Evolutionary conservation across 2,888 invertebrate genomes (phyloP).

Genomic region (Drosophila austrosaltans): DNA sequence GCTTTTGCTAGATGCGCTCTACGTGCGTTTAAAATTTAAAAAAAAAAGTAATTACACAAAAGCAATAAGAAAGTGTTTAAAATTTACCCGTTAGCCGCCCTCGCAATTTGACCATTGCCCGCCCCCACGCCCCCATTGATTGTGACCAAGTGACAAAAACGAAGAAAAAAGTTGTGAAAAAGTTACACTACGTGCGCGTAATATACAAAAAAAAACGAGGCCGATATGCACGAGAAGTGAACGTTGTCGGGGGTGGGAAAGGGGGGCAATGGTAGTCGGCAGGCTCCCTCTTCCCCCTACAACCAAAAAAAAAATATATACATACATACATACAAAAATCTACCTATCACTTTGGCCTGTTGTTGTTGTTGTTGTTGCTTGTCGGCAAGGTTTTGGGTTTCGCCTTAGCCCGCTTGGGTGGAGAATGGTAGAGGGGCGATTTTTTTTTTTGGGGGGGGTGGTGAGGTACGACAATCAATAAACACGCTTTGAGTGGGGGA

Average conservation of each 20-base stretch:
- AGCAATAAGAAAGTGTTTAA: slow-evolving; percentile 32
- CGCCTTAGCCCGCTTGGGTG: slow-evolving; percentile 2
- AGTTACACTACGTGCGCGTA: slow-evolving; percentile 70
- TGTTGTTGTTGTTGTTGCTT: slow-evolving; percentile 41
- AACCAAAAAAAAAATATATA: slow-evolving; percentile 31
- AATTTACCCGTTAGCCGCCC: slow-evolving; percentile 47
- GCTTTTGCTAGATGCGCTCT: slow-evolving; percentile 50
- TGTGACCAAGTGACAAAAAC: slow-evolving; percentile 72
- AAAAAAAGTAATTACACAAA: slow-evolving; percentile 65
- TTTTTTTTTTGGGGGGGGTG: slow-evolving; percentile 38
- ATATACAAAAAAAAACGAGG: slow-evolving; percentile 71
- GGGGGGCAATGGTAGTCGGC: slow-evolving; percentile 39
- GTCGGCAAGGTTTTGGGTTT: slow-evolving; percentile 63
- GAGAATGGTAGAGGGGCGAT: slow-evolving; percentile 49
- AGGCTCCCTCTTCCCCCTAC: slow-evolving; percentile 43
- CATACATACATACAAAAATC: slow-evolving; percentile 70
- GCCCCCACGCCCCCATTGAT: slow-evolving; percentile 30
- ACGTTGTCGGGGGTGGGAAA: slow-evolving; percentile 31
- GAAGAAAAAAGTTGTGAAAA: slow-evolving; percentile 46
- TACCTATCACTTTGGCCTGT: slow-evolving; percentile 67
- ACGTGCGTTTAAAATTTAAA: slow-evolving; percentile 68
- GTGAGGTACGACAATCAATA: slow-evolving; percentile 61
- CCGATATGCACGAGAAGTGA: slow-evolving; percentile 67
- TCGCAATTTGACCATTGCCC: slow-evolving; percentile 14
- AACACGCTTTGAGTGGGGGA: slow-evolving; percentile 58